Percentiles rank a stretch among this genome's conserved stretches.
phyloP scores from a whole-genome alignment of 2,888 invertebrate genomes.

The Caradrina clavipalpis region DNA sequence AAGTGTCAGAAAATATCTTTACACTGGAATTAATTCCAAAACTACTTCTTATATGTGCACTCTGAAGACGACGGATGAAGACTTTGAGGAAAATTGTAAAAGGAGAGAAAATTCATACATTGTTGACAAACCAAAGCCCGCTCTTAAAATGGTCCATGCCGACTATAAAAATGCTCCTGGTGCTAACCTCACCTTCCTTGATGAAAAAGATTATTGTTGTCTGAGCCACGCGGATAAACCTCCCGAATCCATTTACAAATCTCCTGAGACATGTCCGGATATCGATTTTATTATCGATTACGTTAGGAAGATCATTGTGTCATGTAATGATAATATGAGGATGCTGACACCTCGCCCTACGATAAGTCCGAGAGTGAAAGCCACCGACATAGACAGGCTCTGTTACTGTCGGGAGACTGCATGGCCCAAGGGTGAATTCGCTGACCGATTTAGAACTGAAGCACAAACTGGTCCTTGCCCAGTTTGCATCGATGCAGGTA shows the following conservation, averaged over 20 bases:
- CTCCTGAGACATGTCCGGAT: constrained; percentile 84
- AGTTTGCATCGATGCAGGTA: constrained; percentile 77
- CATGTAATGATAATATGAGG: constrained; percentile 88
- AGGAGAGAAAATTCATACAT: constrained; percentile 78
- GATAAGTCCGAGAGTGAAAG: constrained; percentile 82
- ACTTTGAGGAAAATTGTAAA: constrained; percentile 79
- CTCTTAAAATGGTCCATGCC: constrained; percentile 75
- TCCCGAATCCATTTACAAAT: constrained; percentile 80
- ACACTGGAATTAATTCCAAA: constrained; percentile 86
- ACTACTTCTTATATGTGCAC: constrained; percentile 86
- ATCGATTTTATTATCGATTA: constrained; percentile 85
- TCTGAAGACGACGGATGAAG: constrained; percentile 84
- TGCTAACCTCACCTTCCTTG: constrained; percentile 82
- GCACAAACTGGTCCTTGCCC: constrained; percentile 81
- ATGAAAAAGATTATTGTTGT: constrained; percentile 84
- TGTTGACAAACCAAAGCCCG: constrained; percentile 75
- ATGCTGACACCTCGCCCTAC: constrained; percentile 86
- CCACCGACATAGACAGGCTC: constrained; percentile 85
- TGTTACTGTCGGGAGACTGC: constrained; percentile 84
- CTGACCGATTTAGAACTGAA: constrained; percentile 81
- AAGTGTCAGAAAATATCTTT: constrained; percentile 80
- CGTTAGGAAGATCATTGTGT: constrained; percentile 83
- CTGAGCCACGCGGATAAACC: constrained; percentile 83
- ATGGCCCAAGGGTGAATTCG: constrained; percentile 82
- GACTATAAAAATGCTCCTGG: constrained; percentile 85